Base-by-base conservation (phyloP, 1,140 invertebrate species). In the Nebria ingens region DNA sequence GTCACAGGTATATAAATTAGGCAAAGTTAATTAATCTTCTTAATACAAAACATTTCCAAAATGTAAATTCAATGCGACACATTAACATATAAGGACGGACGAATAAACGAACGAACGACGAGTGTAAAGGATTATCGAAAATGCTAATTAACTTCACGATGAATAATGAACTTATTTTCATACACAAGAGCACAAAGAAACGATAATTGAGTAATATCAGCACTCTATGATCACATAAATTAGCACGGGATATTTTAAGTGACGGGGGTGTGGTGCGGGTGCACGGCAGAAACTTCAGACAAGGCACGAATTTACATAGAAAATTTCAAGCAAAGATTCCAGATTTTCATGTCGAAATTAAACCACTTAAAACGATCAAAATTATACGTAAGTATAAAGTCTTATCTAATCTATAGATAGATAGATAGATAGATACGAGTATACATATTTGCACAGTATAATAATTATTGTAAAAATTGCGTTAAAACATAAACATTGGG, bases 81-180 rank as follows among this genome's bases (percentile, higher is more conserved):
- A 45, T 12, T 12, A 9, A 45, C 40, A 45, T 45, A 45, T 17
- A n/a, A n/a, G n/a, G n/a, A n/a, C n/a, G n/a, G n/a, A n/a, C n/a
- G n/a, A n/a, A n/a, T n/a, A n/a, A n/a, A n/a, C n/a, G n/a, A n/a
- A n/a, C n/a, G n/a, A n/a, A n/a, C n/a, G n/a, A 45, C 17, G 40
- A 45, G 40, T 45, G 6, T 45, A 45, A 45, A 45, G 40, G 40
- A 45, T 45, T 45, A 45, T 45, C 40, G 40, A 45, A 45, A 45
- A 45, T 45, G 40, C 40, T 45, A 45, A 45, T 45, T 45, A 45
- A 45, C 40, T 45, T 45, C 9, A 45, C 40, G 40, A 45, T 45
- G 40, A 45, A 45, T 45, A 45, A 45, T 45, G 40, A 45, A 45
- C 40, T 45, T 45, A 45, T 45, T 45, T 45, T 45, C 40, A 45